A percentile compares a stretch with the other conserved stretches of the same genome.
These are phyloP conservation scores for Apistogramma diplotaenia DNA, from an alignment of 2,113 vertebrate species.

Conservation along the genomic window DNA sequence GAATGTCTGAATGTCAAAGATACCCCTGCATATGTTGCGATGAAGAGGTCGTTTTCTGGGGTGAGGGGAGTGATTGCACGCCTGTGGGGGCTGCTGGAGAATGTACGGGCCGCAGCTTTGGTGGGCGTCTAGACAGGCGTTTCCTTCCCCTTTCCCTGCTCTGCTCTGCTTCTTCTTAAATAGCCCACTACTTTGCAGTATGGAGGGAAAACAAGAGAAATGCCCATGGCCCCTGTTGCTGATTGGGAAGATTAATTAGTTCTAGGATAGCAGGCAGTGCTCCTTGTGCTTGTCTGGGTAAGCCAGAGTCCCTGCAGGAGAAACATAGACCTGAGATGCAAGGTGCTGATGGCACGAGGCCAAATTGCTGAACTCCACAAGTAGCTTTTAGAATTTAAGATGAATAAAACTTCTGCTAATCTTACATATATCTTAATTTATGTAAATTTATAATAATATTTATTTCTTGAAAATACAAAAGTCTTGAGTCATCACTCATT, in stretches of 20 bases:
- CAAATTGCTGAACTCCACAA: background rate
- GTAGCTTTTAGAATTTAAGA: background rate
- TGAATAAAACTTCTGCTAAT: background rate
- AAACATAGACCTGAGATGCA: slow-evolving; percentile 9
- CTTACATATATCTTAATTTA: background rate
- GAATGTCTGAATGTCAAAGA: background rate
- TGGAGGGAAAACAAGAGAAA: slow-evolving; percentile 75
- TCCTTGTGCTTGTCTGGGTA: slow-evolving; percentile 63
- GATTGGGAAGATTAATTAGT: slow-evolving; percentile 83
- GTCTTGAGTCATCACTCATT: background rate
- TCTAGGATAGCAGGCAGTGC: slow-evolving; percentile 44
- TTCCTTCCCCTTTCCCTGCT: slow-evolving; percentile 77
- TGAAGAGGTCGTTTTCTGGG: slow-evolving; percentile 26
- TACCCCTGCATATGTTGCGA: background rate
- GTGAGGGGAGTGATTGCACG: slow-evolving; percentile 50
- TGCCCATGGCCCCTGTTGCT: slow-evolving; percentile 68
- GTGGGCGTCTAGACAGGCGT: slow-evolving; percentile 80
- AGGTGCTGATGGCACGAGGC: background rate
- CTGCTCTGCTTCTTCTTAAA: slow-evolving; percentile 77
- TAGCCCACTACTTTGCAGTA: slow-evolving; percentile 57
- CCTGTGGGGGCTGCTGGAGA: slow-evolving; percentile 74
- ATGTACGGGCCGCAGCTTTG: slow-evolving; percentile 69
- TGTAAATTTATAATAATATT: background rate
- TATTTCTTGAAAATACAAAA: background rate
- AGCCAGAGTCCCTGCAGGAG: slow-evolving; percentile 16